Evolutionary conservation across 2,113 vertebrate genomes (phyloP).

Genomic region (Aldabrachelys gigantea): DNA sequence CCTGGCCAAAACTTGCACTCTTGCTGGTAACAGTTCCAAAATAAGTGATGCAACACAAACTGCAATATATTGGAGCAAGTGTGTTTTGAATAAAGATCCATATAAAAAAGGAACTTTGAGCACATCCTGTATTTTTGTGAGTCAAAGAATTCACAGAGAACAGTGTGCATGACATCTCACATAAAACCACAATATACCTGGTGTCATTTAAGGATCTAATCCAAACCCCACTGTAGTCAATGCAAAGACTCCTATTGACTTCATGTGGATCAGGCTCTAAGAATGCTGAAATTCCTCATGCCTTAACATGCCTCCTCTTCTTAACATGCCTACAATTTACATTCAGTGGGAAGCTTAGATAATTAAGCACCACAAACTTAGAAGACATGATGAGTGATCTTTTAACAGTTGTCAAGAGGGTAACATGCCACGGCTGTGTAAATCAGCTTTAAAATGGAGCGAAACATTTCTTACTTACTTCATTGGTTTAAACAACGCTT

Average conservation of each 20-base stretch:
- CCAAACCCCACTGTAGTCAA: background rate
- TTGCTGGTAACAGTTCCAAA: conserved; percentile 25
- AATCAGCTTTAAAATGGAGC: background rate
- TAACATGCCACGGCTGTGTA: background rate
- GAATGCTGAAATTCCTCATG: background rate
- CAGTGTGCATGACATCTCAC: background rate
- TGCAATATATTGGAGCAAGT: background rate
- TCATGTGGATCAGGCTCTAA: background rate
- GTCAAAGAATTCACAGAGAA: conserved; percentile 4
- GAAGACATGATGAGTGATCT: background rate
- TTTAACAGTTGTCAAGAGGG: background rate
- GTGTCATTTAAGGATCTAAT: background rate
- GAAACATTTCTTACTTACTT: conserved; percentile 86
- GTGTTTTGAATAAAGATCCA: background rate
- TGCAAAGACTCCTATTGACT: background rate
- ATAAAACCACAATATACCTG: background rate
- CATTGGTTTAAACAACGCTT: conserved; percentile 98
- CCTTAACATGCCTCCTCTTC: background rate
- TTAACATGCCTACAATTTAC: background rate
- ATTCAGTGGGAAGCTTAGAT: background rate
- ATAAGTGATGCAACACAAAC: conserved; percentile 2
- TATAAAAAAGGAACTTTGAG: background rate
- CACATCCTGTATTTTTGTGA: conserved; percentile 23
- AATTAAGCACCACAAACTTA: background rate
- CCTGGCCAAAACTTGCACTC: background rate